Evolutionary conservation across 2,888 invertebrate species (phyloP), one percentile per base, ranked within the genome.

Genomic region (Ormyrus nitidulus): DNA sequence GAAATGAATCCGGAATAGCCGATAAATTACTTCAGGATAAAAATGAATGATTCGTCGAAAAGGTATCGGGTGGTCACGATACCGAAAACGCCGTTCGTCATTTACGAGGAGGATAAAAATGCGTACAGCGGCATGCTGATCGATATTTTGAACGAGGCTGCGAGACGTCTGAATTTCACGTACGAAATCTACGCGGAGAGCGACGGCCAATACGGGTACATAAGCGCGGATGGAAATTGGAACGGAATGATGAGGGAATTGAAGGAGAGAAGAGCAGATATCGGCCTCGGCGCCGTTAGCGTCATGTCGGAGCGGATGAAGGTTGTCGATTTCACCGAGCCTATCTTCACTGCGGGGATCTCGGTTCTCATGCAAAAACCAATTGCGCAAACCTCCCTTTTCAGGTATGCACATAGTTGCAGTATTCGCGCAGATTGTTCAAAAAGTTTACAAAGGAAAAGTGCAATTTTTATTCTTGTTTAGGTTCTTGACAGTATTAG

Each of bases 301-400:
- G 97, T 98, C 0, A 98, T 98, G 97, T 97, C 98, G 0, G 98
- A 98, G 88, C 92, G 98, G 68, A 97, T 97, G 91, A 96, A 96
- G 87, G 97, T 97, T 0, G 96, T 98, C 5, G 98, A 98, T 91
- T 98, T 98, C 89, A 98, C 98, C 0, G 97, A 98, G 0, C 98
- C 98, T 0, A 98, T 97, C 90, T 98, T 98, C 89, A 98, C 98
- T 82, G 98, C 98, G 0, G 98, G 98, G 0, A 96, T 97, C 74
- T 97, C 97, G 0, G 98, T 98, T 84, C 93, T 98, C 90, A 98
- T 98, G 97, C 96, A 95, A 89, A 93, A 96, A 83, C 96, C 97
- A 0, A 94, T 94, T 85, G 94, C 96, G 0, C 95, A 96, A n/a
- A 97, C 97, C 11, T 96, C 97, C 0, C 92, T 98, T 64, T 97